These are phyloP conservation scores for Harpalus rubripes DNA, from an alignment of 2,888 invertebrate genomes.

Conservation along the genomic window DNA sequence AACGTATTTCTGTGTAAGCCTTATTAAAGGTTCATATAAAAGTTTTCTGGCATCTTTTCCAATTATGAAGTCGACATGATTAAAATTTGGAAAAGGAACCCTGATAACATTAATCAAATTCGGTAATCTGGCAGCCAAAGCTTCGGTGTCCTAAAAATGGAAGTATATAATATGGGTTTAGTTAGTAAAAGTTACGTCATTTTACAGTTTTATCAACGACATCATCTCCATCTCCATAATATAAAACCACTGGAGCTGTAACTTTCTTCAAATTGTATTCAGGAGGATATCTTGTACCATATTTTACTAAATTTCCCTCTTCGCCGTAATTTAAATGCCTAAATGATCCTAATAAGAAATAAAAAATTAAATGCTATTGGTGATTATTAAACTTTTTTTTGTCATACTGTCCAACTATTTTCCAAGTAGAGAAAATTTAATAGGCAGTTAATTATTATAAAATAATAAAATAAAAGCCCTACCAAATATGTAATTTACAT, in stretches of 20 bases:
- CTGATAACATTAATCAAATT: conserved; percentile 80
- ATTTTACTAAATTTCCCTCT: conserved; percentile 68
- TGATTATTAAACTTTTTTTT: too few species aligned
- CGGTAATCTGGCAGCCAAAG: conserved; percentile 79
- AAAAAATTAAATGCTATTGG: background rate
- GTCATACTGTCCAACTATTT: too few species aligned
- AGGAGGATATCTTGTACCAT: conserved; percentile 73
- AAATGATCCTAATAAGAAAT: conserved; percentile 28
- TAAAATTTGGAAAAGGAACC: conserved; percentile 81
- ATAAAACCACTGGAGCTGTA: conserved; percentile 78
- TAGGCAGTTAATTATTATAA: too few species aligned
- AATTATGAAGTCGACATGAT: conserved; percentile 86
- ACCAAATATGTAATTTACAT: too few species aligned
- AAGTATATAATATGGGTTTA: background rate
- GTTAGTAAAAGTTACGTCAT: too few species aligned
- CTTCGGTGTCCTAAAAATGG: conserved; percentile 79
- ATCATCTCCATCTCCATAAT: conserved; percentile 79
- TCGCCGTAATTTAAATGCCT: conserved; percentile 49
- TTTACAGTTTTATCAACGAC: conserved; percentile 77
- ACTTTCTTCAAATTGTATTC: conserved; percentile 77
- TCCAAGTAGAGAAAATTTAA: too few species aligned
- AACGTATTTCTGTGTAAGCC: conserved; percentile 77
- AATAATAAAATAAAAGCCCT: too few species aligned
- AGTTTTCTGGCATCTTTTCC: conserved; percentile 82
- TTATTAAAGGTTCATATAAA: conserved; percentile 80